Evolutionary conservation across 2,888 invertebrate genomes (phyloP), one percentile per base, ranked within the genome.

Genomic region (Diarsia mendica): DNA sequence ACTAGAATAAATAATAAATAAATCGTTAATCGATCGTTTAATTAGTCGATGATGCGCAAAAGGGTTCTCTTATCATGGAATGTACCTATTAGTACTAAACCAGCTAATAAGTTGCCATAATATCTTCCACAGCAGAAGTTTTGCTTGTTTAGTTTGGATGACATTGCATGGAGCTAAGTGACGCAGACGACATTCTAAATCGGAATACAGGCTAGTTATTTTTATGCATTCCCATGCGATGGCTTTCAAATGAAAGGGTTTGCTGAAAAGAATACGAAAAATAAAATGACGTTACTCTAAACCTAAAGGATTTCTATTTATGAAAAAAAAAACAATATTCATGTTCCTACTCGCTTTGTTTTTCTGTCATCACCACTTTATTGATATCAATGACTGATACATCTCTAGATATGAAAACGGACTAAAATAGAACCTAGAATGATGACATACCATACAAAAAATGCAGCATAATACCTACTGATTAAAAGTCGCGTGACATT

Each of bases 321-420:
- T 70, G 6, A 58, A 39, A 58, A 55, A 9, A 60, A 58, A 69
- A 51, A 67, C 28, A 11, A 69, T 6, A n/a, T 33, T 67, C 44
- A 44, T 33, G 39, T 58, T 75, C 3, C 0, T 20, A 18, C n/a
- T 23, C 28, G 15, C 53, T 46, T 20, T 33, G n/a, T 49, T 73
- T 11, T 44, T n/a, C 23, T 49, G 20, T 60, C 44, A 33, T 64
- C 55, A 67, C 20, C n/a, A 9, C 28, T 67, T 44, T 23, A 1
- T 44, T 51, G 44, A 67, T 64, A 74, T 66, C 60, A 61, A 65
- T 78, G 48, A 74, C 66, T 33, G 74, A 79, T 78, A 28, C 23
- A 20, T 28, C 44, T 9, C 28, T 55, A 69, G 68, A 69, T 79
- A 72, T 46, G n/a, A 18, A 46, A 46, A 39, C n/a, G 13, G 9